phyloP scores from a whole-genome alignment of 2,113 vertebrate species.

The Semnornis frantzii region DNA sequence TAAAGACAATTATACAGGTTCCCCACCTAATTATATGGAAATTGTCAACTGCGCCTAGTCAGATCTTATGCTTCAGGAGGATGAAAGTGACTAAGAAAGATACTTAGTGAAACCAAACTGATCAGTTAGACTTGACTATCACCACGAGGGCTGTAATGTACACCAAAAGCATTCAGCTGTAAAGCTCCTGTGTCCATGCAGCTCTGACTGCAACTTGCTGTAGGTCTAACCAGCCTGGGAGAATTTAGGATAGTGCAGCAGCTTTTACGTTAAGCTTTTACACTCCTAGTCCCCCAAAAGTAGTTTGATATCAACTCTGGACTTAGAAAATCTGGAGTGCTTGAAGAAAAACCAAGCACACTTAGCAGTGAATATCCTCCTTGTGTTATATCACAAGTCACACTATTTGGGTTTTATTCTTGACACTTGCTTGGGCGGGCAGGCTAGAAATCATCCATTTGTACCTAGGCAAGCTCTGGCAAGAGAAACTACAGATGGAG shows the following conservation, averaged over 20 bases:
- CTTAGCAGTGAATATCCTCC: neutral
- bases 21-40: neutral
- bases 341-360: neutral
- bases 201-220: neutral
- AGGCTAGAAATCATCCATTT: neutral
- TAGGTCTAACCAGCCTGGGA: accelerated
- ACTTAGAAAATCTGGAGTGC: neutral
- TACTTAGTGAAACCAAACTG: neutral
- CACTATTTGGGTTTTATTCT: neutral
- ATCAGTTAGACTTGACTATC: neutral
- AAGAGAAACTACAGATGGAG: constrained; percentile 50
- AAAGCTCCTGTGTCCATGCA: neutral
- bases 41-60: neutral
- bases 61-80: neutral
- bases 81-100: neutral
- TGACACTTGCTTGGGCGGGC: neutral
- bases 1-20: neutral
- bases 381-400: neutral
- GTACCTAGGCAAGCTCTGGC: constrained; percentile 6
- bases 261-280: neutral
- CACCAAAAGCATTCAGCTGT: neutral
- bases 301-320: neutral
- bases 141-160: accelerated
- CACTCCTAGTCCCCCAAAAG: neutral
- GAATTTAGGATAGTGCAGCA: neutral